Evolutionary conservation across 2,113 vertebrate species (phyloP).

Genomic region (Lathamus discolor): DNA sequence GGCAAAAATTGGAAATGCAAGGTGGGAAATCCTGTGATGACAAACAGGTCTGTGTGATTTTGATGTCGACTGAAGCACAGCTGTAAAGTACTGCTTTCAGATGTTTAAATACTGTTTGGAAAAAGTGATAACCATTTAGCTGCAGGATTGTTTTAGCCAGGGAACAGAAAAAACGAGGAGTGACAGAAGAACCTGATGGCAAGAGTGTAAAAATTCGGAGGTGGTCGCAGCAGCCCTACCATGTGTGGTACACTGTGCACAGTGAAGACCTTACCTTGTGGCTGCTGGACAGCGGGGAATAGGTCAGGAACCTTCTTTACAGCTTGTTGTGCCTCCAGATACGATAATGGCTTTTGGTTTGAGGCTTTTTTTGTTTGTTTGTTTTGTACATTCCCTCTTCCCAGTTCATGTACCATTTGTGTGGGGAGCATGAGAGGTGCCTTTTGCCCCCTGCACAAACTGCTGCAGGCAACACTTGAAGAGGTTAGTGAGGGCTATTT

Average conservation of each 20-base stretch:
- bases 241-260: rapidly evolving
- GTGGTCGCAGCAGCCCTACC: background rate
- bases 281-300: background rate
- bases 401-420: background rate
- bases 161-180: background rate
- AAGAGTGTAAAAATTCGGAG: background rate
- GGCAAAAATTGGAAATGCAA: background rate
- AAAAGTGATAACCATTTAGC: background rate
- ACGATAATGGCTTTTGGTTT: background rate
- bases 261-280: background rate
- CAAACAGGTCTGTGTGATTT: background rate
- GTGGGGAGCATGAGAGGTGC: background rate
- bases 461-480: background rate
- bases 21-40: background rate
- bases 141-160: background rate
- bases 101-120: background rate
- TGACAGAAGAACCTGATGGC: background rate
- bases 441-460: background rate
- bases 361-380: background rate
- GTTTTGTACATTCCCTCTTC: background rate
- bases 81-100: background rate
- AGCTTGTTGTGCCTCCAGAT: background rate
- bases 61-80: background rate
- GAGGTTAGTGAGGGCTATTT: background rate
- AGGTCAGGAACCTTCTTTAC: background rate